Percentiles rank a stretch among this genome's conserved stretches.
phyloP scores from a whole-genome alignment of 2,797 vertebrate species.

The Acestrorhynchus altus region DNA sequence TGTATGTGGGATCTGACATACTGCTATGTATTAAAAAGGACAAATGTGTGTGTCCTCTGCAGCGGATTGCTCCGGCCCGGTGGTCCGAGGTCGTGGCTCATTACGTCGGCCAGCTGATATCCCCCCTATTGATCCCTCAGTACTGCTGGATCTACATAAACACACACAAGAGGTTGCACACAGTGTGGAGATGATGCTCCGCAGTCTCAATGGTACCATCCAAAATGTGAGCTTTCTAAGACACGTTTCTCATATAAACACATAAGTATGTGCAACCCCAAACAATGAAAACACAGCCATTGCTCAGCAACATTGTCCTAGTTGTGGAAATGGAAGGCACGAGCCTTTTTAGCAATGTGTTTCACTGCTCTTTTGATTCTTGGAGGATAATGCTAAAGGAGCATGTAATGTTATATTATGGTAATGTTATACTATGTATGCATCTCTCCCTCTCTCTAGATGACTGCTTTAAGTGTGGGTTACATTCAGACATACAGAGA shows the following conservation, averaged over 20 bases:
- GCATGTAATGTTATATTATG: background rate
- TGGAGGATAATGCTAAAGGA: background rate
- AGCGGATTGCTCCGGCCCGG: conserved; percentile 80
- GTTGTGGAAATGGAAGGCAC: no score
- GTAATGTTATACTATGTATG: background rate
- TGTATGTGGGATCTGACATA: background rate
- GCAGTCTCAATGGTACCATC: conserved; percentile 91
- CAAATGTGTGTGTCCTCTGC: conserved; percentile 18
- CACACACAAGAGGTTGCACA: conserved; percentile 91
- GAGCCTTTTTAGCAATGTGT: no score
- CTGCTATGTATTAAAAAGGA: background rate
- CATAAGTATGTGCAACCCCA: no score
- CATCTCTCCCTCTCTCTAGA: conserved; percentile 62
- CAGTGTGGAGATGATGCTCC: conserved; percentile 93
- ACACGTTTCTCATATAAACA: background rate
- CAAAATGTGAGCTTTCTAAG: conserved; percentile 82
- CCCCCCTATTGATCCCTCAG: conserved; percentile 90
- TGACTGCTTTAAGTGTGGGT: conserved; percentile 95
- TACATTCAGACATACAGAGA: conserved; percentile 98
- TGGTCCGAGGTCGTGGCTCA: conserved; percentile 70
- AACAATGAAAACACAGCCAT: no score
- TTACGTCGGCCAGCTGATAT: conserved; percentile 83
- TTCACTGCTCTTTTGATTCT: no score
- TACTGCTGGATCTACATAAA: conserved; percentile 88
- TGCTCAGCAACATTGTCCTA: no score